Base-by-base conservation (phyloP, 2,797 vertebrate species). In the Urophycis tenuis region DNA sequence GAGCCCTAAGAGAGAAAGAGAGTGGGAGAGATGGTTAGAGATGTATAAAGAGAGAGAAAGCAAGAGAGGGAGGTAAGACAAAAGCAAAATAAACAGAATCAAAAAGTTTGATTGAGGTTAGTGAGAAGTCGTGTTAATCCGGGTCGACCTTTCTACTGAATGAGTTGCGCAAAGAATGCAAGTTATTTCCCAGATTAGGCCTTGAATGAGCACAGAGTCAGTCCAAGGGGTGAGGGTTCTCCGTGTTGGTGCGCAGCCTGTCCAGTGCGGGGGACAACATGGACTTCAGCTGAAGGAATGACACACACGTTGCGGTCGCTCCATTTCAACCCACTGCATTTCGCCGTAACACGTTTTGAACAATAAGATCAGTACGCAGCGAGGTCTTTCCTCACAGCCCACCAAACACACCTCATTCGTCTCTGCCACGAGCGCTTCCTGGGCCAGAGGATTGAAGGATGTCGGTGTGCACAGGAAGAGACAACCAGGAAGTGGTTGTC, bases 401-500 rank as follows among this genome's bases (percentile, higher is more conserved):
- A 19, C n/a, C 53, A 53, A 19, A 60, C 53, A 25, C n/a, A 60
- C 53, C 53, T 60, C 22, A 25, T 25, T 25, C 3, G 53, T 60
- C 53, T 60, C 53, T 25, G 53, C n/a, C 53, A 53, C 4, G 7
- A n/a, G 9, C 7, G 53, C 85, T 83, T 87, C 82, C 85, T 86
- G 84, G 85, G 88, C 87, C 87, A 85, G 81, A 84, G 49, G 75
- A 83, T 79, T 81, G 73, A 74, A 12, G 73, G 81, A 78, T 81
- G 78, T 15, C 33, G 15, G 9, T 75, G 77, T 77, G 78, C 53
- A 83, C 85, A 90, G 88, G 89, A 90, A 90, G 87, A 81, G 82
- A 77, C 29, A 73, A 80, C 64, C 86, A 92, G 91, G 91, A 92
- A 89, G 90, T 91, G 91, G 88, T 84, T 89, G 82, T 75, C 86